These are phyloP conservation scores for Apotomis betuletana DNA, from an alignment of 2,888 invertebrate genomes.

Conservation along the genomic window DNA sequence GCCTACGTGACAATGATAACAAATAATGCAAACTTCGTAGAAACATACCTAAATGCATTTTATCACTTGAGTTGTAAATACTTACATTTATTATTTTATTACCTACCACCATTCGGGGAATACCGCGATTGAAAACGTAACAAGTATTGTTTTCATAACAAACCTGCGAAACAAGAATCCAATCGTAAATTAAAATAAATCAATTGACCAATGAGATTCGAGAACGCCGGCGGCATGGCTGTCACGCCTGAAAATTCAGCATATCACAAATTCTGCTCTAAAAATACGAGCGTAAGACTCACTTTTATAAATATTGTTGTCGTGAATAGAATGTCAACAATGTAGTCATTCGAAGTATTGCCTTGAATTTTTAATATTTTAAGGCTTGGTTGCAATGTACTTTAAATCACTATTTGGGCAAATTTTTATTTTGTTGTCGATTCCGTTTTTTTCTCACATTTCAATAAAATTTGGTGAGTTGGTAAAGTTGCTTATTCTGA, in stretches of 20 bases:
- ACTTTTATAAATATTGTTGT: conserved; percentile 1
- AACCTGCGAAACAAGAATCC: conserved; percentile 17
- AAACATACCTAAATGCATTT: neutral
- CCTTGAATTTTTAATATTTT: conserved; percentile 53
- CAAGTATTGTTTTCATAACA: conserved; percentile 30
- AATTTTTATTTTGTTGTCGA: too few species aligned
- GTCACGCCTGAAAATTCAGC: conserved; percentile 37
- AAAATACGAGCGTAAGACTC: neutral
- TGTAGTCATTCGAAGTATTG: conserved; percentile 48
- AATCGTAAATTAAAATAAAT: conserved; percentile 15
- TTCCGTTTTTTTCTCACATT: too few species aligned
- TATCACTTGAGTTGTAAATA: neutral
- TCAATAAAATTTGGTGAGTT: too few species aligned
- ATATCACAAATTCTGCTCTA: conserved; percentile 45
- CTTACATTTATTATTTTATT: neutral
- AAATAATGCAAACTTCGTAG: neutral
- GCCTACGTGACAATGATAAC: neutral
- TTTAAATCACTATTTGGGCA: conserved; percentile 1
- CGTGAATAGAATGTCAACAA: conserved; percentile 46
- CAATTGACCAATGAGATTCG: conserved; percentile 40
- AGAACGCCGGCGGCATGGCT: conserved; percentile 34
- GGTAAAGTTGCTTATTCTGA: too few species aligned
- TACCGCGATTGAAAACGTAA: neutral
- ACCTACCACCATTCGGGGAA: conserved; percentile 8
- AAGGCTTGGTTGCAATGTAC: conserved; percentile 3